These are phyloP conservation scores for Cryptocephalus moraei DNA, from an alignment of 2,888 invertebrate species.

Conservation along the genomic window DNA sequence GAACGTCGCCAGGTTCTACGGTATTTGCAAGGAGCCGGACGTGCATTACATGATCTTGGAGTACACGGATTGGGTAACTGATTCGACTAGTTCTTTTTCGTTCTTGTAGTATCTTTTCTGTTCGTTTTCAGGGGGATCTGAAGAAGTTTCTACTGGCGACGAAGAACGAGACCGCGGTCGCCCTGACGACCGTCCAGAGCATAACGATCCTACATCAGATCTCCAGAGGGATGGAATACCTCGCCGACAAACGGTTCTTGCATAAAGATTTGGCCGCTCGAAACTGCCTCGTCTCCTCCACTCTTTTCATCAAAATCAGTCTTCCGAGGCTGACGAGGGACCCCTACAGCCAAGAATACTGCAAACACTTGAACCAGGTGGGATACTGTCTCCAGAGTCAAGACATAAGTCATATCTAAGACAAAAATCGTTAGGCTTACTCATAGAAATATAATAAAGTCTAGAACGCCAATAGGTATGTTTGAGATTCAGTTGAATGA, in stretches of 20 bases:
- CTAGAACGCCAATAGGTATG: too few species aligned
- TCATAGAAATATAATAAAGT: too few species aligned
- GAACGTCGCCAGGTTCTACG: constrained; percentile 67
- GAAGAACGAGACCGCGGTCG: constrained; percentile 43
- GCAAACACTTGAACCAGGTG: constrained; percentile 70
- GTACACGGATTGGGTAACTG: constrained; percentile 82
- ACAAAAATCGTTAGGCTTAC: too few species aligned
- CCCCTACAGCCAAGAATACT: constrained; percentile 85
- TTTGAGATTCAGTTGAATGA: too few species aligned
- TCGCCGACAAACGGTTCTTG: constrained; percentile 65
- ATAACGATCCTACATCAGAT: constrained; percentile 64
- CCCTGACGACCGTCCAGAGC: constrained; percentile 57
- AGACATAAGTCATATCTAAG: too few species aligned
- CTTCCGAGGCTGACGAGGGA: constrained; percentile 70
- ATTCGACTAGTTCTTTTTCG: neutral
- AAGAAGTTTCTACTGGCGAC: constrained; percentile 79
- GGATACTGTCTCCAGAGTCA: neutral
- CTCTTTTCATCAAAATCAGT: constrained; percentile 74
- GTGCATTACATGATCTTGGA: constrained; percentile 85
- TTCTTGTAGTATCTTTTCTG: neutral
- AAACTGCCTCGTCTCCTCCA: constrained; percentile 80
- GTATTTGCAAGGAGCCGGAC: constrained; percentile 72
- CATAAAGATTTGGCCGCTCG: constrained; percentile 88
- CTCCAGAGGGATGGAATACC: constrained; percentile 70
- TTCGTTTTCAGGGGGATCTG: constrained; percentile 67